A percentile compares a stretch with the other conserved stretches of the same genome.
phyloP scores from a whole-genome alignment of 2,888 invertebrate genomes.

The Hydraecia micacea region DNA sequence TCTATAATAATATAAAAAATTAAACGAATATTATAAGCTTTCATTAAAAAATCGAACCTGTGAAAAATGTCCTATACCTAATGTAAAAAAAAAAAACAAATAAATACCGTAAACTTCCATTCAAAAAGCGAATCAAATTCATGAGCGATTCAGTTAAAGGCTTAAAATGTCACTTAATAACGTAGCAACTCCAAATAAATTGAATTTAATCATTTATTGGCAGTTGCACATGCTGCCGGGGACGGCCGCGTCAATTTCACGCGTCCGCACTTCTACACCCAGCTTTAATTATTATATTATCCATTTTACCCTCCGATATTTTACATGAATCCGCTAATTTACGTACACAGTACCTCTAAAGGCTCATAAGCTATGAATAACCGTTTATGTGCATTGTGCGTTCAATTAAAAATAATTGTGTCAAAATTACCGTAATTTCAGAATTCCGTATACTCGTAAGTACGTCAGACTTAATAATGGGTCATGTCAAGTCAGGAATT shows the following conservation, averaged over 20 bases:
- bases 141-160: slow-evolving; percentile 7
- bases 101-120: neutral
- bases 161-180: slow-evolving; percentile 32
- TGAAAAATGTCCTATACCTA: neutral
- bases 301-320: slow-evolving; percentile 47
- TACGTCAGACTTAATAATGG: slow-evolving; percentile 26
- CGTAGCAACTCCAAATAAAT: slow-evolving; percentile 39
- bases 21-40: neutral
- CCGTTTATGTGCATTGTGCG: slow-evolving; percentile 6
- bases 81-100: neutral
- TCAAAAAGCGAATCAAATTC: slow-evolving; percentile 15
- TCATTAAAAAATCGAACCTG: neutral
- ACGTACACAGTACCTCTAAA: slow-evolving; percentile 26
- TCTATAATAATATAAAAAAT: neutral
- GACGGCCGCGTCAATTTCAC: slow-evolving; percentile 63
- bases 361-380: slow-evolving; percentile 39
- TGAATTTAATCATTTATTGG: slow-evolving; percentile 40
- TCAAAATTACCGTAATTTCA: slow-evolving; percentile 47
- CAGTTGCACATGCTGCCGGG: slow-evolving; percentile 47
- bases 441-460: slow-evolving; percentile 23
- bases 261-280: slow-evolving; percentile 43
- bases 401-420: slow-evolving; percentile 52
- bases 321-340: slow-evolving; percentile 48
- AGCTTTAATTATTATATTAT: slow-evolving; percentile 56
- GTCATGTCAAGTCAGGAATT: slow-evolving; percentile 25